Evolutionary conservation across 2,113 vertebrate species (phyloP), one percentile per base, ranked within the genome.

Genomic region (Percopsis transmontana): DNA sequence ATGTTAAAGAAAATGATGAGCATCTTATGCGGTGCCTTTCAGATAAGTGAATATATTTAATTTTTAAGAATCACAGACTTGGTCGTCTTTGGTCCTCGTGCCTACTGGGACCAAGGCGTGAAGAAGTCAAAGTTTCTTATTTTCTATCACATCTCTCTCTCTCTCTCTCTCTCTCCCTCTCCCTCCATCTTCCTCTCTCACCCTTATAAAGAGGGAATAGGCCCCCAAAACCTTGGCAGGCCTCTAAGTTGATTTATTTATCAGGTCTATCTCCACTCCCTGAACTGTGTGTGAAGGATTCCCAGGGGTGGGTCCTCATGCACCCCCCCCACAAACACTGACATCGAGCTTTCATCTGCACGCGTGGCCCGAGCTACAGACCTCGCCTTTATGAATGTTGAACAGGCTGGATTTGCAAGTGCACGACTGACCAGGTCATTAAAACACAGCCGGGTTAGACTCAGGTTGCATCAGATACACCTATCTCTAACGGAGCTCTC

Each of bases 171-270:
- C 78, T 50, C 27, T 33, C 27, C 6, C 27, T 33, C 27, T 33
- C 47, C n/a, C 20, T 54, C 3, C 55, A 47, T 39, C 27, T 27
- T 5, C 5, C 27, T 27, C 27, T 27, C 27, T 27, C 6, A 45
- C 51, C 84, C 79, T 90, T 84, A 88, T 86, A 79, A 88, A 89
- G 87, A 85, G 82, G 84, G 89, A 33, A 89, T 85, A 88, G 85
- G 81, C 86, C 89, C 76, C 89, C 81, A 86, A 90, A 88, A 89
- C 91, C 90, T 86, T 88, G 72, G 84, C 88, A 88, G 89, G 77
- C 83, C 87, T 86, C 89, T 91, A 89, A 91, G 90, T 91, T 93
- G 91, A 93, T 92, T 93, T 93, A 93, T 93, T 92, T 91, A 92
- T 92, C 91, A 91, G 88, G 84, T 88, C 79, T 85, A 70, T 68